Evolutionary conservation across 1,140 invertebrate genomes (phyloP), one percentile per base, ranked within the genome.

Genomic region (Saccostrea glomerata): DNA sequence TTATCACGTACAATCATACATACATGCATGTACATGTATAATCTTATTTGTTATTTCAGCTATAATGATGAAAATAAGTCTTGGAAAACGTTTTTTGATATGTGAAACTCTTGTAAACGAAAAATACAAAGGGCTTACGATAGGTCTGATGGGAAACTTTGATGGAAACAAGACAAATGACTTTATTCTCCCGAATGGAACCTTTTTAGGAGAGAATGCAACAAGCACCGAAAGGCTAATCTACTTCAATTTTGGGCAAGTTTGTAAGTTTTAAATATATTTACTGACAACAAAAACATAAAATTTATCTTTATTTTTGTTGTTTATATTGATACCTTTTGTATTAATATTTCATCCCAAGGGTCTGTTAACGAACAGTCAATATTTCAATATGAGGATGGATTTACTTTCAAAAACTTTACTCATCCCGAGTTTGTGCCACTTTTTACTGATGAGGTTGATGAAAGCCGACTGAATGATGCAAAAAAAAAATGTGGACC

Each of bases 221-320:
- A 89, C 60, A 12, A 70, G 25, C 17, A 63, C 56, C 17, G 82
- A 89, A n/a, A 30, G 54, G 58, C 25, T 87, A 20, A 89, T 89
- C 11, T 89, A 84, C 40, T 20, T 77, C 23, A 89, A 89, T 23
- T 89, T 89, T 47, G 85, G 88, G 17, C 85, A 87, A 56, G 12
- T 70, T 2, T 89, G 88, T 89, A 85, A 84, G 89, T 36, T 36
- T 36, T 36, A 36, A 36, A 82, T 36, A 17, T 30, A 15, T 77
- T 30, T 15, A 30, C 36, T 15, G 4, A 25, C 12, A 63, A 63
- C 17, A n/a, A 63, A 0, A 20, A 36, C 30, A 20, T n/a, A 20
- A 63, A 63, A 20, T n/a, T 63, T 20, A 20, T 63, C 17, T 20
- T 20, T 60, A 20, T 60, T 13, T 4, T 63, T 63, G 58, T 1